Base-by-base conservation (phyloP, 2,888 invertebrate genomes). In the Camptogramma bilineatum region DNA sequence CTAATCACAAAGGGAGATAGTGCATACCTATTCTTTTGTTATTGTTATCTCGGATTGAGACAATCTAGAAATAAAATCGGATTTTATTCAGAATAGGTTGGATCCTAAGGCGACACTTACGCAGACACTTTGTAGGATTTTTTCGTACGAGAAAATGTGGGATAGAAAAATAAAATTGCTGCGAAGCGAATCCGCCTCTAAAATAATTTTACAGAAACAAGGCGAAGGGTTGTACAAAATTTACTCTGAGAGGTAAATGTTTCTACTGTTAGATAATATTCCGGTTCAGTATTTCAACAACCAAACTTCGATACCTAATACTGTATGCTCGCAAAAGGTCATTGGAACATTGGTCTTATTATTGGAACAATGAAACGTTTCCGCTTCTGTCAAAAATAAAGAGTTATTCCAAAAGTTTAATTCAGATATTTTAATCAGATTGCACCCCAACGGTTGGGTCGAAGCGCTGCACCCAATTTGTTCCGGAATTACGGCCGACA, bases 371-470 rank as follows among this genome's bases (percentile, higher is more conserved):
- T 46, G 7, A 58, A 52, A 44, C 44, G 18, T 62, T 53, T 48
- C 51, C 39, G 47, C 18, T 34, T 34, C 16, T 50, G 42, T 46
- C 50, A 51, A 42, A 64, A 59, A 59, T 55, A 61, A 56, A 62
- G 57, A 66, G 53, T 64, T 62, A 63, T 62, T 34, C 52, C 48
- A 48, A 66, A 70, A 63, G 57, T 64, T 64, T 52, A 63, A 63
- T 68, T 66, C 64, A 56, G 61, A 54, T 48, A 63, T 54, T 69
- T 64, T 67, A 68, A 69, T 72, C 72, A 62, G 67, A 66, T 66
- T 66, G 62, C 48, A 53, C n/a, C 19, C 21, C 51, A 52, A 58
- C 55, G 56, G 47, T 61, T 28, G 47, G 55, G 57, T 55, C 47
- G 56, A 28, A 34, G 53, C 47, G 55, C 59, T 69, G 69, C 65